A percentile compares a stretch with the other conserved stretches of the same genome.
These are phyloP conservation scores for Sebastes trivittatus DNA, from an alignment of 2,797 vertebrate species.

Conservation along the genomic window DNA sequence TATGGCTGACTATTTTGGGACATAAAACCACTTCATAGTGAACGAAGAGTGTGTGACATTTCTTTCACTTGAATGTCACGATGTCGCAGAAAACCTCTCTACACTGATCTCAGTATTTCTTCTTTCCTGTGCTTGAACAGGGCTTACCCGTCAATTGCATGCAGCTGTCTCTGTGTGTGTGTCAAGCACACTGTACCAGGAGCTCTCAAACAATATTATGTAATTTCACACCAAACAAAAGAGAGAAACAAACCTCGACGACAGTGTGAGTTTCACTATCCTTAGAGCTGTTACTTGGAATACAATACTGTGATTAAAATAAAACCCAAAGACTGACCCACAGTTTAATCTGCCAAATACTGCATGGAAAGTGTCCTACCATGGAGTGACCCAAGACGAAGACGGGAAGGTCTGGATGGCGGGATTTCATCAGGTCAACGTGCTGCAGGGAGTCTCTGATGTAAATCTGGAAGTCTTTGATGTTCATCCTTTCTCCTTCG, in stretches of 20 bases:
- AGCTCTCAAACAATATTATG: slow-evolving; percentile 5
- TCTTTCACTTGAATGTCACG: slow-evolving; percentile 4
- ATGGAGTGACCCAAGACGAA: slow-evolving; percentile 97
- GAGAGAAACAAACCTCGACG: not conserved
- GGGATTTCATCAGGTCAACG: slow-evolving; percentile 88
- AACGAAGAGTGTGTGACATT: not conserved
- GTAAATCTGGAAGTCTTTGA: slow-evolving; percentile 93
- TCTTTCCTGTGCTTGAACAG: not conserved
- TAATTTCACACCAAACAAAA: slow-evolving; percentile 18
- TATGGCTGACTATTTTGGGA: not conserved
- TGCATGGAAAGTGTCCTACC: slow-evolving; percentile 79
- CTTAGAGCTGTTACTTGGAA: not conserved
- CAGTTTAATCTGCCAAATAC: not conserved
- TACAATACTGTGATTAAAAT: not conserved
- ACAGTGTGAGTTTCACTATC: not conserved
- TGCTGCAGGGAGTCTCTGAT: slow-evolving; percentile 93
- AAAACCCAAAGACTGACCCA: not conserved
- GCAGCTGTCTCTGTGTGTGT: slow-evolving; percentile 2
- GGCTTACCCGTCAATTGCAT: not conserved
- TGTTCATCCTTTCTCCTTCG: slow-evolving; percentile 92
- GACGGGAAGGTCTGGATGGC: slow-evolving; percentile 86
- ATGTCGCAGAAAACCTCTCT: slow-evolving; percentile 6
- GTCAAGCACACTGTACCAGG: not conserved
- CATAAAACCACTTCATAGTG: not conserved
- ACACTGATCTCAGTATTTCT: not conserved